Percentiles rank a stretch among this genome's conserved stretches.
Evolutionary conservation across 2,113 vertebrate species (phyloP).

Genomic region (Entomyzon cyanotis): DNA sequence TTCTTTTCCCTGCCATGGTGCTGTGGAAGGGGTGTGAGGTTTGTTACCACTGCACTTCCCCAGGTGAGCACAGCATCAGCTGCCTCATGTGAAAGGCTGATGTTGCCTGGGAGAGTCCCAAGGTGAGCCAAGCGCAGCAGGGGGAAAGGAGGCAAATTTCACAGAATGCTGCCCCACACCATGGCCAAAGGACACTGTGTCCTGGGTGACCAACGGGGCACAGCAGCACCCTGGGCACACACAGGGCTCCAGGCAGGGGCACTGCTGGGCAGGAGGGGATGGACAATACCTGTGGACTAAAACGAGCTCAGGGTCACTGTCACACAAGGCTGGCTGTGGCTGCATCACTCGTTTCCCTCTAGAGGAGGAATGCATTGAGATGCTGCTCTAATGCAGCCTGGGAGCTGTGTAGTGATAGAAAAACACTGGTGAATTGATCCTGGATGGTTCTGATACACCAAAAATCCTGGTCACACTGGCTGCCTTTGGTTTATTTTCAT

Average conservation of each 20-base stretch:
- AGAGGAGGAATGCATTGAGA: background rate
- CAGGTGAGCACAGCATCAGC: accelerated
- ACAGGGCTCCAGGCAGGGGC: background rate
- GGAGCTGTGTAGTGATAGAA: background rate
- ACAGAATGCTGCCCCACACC: background rate
- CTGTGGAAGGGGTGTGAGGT: background rate
- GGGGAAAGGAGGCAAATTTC: background rate
- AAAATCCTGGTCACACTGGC: background rate
- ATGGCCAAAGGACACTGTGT: background rate
- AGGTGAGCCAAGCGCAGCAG: background rate
- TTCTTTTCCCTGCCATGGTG: background rate
- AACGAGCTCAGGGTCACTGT: accelerated
- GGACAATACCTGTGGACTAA: background rate
- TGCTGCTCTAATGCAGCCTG: background rate
- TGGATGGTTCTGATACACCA: background rate
- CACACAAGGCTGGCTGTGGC: background rate
- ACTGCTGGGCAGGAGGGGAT: background rate
- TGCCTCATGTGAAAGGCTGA: background rate
- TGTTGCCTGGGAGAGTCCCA: background rate
- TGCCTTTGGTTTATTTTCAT: background rate
- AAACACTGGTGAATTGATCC: background rate
- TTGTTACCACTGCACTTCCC: background rate
- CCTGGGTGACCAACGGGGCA: accelerated
- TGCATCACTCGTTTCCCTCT: background rate
- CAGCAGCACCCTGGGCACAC: background rate